Conservation (phyloP, 2,888 invertebrate genomes). For the Cryptosula pallasiana region DNA sequence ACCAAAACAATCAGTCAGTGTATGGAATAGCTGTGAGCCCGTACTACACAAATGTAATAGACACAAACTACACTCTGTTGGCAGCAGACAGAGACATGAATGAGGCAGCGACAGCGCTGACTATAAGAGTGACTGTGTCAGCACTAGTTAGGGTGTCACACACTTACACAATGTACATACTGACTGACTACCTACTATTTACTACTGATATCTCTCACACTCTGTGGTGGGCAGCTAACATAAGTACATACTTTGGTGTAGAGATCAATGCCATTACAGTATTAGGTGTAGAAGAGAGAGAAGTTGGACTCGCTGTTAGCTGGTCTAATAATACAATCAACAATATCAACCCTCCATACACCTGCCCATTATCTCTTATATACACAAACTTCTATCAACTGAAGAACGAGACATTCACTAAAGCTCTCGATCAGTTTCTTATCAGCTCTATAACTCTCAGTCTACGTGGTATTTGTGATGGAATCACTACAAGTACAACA, state of each 20-base stretch:
- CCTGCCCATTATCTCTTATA: conserved; percentile 1
- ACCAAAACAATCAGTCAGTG: not conserved
- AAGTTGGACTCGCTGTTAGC: not conserved
- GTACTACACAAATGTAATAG: not conserved
- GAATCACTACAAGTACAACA: not conserved
- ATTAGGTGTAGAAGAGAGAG: not conserved
- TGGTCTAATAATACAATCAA: conserved; percentile 16
- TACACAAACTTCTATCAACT: conserved; percentile 1
- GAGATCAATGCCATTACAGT: not conserved
- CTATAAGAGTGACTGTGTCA: not conserved
- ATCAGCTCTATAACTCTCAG: not conserved
- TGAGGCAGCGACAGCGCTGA: not conserved
- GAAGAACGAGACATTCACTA: not conserved
- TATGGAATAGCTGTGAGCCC: conserved; percentile 7
- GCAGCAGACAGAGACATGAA: not conserved
- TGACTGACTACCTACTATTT: conserved; percentile 6
- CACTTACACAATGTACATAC: not conserved
- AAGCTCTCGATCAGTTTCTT: not conserved
- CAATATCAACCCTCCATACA: conserved; percentile 17
- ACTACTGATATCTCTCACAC: conserved; percentile 13
- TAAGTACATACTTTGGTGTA: not conserved
- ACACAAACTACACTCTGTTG: not conserved
- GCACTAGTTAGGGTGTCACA: not conserved
- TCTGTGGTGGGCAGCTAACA: conserved; percentile 14
- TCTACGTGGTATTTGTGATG: conserved; percentile 11